Evolutionary conservation across 2,113 vertebrate genomes (phyloP).

Genomic region (Plectropomus leopardus): DNA sequence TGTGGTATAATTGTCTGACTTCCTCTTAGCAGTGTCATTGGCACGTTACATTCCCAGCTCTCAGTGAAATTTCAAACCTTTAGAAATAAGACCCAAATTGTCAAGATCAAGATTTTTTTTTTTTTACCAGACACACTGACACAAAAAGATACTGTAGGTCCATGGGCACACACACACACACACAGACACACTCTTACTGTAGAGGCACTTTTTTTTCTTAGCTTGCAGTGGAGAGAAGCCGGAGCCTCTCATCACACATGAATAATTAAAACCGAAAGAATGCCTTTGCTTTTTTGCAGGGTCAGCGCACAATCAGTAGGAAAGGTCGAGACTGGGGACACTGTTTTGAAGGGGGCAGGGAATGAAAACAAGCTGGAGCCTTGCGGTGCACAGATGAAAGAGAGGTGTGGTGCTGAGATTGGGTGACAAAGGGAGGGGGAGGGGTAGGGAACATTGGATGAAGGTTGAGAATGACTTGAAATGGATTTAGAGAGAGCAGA

Average conservation of each 20-base stretch:
- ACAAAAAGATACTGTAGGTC: constrained; percentile 9
- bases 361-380: constrained; percentile 60
- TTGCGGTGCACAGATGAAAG: constrained; percentile 56
- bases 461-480: constrained; percentile 44
- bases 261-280: constrained; percentile 83
- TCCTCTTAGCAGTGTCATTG: no score
- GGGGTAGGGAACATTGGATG: not conserved
- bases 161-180: constrained; percentile 4
- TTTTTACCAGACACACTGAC: not conserved
- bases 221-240: constrained; percentile 57
- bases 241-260: constrained; percentile 75
- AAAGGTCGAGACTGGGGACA: constrained; percentile 71
- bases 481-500: constrained; percentile 32
- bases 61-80: no score
- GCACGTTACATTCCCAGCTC: no score
- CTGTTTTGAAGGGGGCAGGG: constrained; percentile 54
- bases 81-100: no score
- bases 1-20: not conserved
- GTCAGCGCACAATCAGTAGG: constrained; percentile 77
- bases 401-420: constrained; percentile 59
- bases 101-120: not conserved
- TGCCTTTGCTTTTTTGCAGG: constrained; percentile 76
- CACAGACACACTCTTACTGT: constrained; percentile 21
- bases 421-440: constrained; percentile 22
- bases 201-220: constrained; percentile 51